These are phyloP conservation scores for Podarcis cretensis DNA, from an alignment of 2,113 vertebrate species.

Conservation along the genomic window DNA sequence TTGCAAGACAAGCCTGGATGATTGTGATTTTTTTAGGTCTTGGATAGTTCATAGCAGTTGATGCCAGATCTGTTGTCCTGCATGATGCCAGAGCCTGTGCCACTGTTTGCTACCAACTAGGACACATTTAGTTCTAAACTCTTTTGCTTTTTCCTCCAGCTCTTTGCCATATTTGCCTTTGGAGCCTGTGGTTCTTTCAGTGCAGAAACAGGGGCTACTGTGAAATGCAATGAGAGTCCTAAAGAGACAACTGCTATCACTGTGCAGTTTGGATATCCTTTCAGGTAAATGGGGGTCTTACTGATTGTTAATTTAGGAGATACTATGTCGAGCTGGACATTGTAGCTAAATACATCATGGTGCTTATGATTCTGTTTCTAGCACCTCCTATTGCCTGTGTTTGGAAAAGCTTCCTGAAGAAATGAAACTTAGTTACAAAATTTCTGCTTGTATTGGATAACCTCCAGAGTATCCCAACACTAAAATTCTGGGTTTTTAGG, in stretches of 20 bases:
- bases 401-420: not conserved
- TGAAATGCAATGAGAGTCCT: slow-evolving; percentile 72
- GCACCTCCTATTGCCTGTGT: not conserved
- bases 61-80: not conserved
- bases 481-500: not conserved
- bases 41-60: not conserved
- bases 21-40: not conserved
- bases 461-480: not conserved
- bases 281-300: slow-evolving; percentile 81
- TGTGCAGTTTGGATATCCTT: slow-evolving; percentile 88
- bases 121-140: not conserved
- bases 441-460: not conserved
- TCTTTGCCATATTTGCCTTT: slow-evolving; percentile 95
- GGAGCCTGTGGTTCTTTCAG: slow-evolving; percentile 89
- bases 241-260: slow-evolving; percentile 53
- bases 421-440: not conserved
- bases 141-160: slow-evolving; percentile 71
- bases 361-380: not conserved
- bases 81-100: not conserved
- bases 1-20: not conserved
- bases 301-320: not conserved
- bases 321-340: not conserved
- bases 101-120: not conserved
- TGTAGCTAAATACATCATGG: not conserved
- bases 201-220: slow-evolving; percentile 79